phyloP scores from a whole-genome alignment of 2,113 vertebrate genomes.

The Malurus alboscapulatus region DNA sequence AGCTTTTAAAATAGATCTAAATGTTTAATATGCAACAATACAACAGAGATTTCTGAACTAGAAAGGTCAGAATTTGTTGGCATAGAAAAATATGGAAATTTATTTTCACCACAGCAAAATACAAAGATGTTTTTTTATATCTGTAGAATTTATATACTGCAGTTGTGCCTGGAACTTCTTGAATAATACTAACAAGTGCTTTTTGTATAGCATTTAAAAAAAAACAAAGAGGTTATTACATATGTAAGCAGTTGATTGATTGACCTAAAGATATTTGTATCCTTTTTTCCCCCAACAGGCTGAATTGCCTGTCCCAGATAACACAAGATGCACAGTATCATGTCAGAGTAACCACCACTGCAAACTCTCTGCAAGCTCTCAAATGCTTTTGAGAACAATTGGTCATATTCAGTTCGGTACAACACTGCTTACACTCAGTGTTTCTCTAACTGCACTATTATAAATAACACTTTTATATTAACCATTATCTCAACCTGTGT shows the following conservation, averaged over 20 bases:
- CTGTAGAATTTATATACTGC: not conserved
- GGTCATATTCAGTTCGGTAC: not conserved
- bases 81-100: slow-evolving; percentile 17
- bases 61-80: slow-evolving; percentile 41
- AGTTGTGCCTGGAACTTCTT: not conserved
- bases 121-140: not conserved
- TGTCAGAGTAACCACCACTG: not conserved
- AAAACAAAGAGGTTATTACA: not conserved
- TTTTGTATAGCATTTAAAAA: not conserved
- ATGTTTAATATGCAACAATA: slow-evolving; percentile 26
- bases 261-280: not conserved
- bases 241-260: not conserved
- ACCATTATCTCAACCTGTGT: not conserved
- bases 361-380: not conserved
- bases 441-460: not conserved
- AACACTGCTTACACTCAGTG: not conserved
- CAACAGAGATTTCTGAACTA: not conserved
- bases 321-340: not conserved
- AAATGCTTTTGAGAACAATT: not conserved
- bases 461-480: not conserved
- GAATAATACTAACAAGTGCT: not conserved
- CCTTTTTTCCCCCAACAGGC: rapidly evolving
- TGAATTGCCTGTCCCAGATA: not conserved
- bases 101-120: not conserved
- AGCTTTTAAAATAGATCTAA: slow-evolving; percentile 31